phyloP scores from a whole-genome alignment of 2,113 vertebrate genomes.

The Prionailurus viverrinus region DNA sequence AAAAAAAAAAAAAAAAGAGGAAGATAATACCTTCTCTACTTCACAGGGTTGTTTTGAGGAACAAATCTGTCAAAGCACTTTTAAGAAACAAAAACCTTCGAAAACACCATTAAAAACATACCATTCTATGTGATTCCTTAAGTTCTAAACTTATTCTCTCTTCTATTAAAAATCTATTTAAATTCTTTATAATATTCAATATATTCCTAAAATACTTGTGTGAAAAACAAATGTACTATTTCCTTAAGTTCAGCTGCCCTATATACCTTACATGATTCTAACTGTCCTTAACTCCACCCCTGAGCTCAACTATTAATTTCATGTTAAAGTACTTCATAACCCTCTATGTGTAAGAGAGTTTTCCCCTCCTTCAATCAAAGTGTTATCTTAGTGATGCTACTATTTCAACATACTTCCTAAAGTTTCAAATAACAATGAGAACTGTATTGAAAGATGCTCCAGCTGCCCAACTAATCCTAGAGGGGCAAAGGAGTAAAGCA shows the following conservation, averaged over 20 bases:
- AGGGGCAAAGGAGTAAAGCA: not conserved
- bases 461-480: not conserved
- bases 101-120: not conserved
- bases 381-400: not conserved
- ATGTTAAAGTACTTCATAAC: not conserved
- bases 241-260: not conserved
- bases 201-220: constrained; percentile 1
- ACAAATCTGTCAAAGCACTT: not conserved
- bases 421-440: not conserved
- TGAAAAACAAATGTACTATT: not conserved
- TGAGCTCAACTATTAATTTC: not conserved
- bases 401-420: not conserved
- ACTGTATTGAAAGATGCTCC: not conserved
- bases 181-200: not conserved
- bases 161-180: not conserved
- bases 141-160: not conserved
- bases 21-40: not conserved
- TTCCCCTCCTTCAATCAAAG: not conserved
- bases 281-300: not conserved
- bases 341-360: not conserved
- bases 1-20: no score
- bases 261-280: not conserved
- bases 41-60: not conserved
- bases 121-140: not conserved
- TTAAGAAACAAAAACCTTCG: not conserved